Conservation (phyloP, 2,797 vertebrate species). For the Leptatherina wallacei region DNA sequence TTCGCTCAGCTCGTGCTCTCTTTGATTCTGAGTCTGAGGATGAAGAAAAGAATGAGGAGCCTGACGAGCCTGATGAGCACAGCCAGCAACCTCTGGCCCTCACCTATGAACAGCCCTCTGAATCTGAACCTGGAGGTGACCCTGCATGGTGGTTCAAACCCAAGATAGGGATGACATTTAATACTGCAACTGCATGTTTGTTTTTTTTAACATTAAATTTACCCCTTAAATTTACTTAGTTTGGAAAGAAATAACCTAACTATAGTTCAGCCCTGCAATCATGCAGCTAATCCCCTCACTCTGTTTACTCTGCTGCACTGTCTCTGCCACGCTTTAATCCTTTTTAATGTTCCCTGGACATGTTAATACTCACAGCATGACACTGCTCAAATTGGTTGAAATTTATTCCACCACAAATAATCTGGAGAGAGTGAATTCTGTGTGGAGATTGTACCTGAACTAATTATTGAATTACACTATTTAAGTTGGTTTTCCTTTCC, state of each 20-base stretch:
- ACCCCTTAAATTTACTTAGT: neutral
- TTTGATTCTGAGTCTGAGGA: slow-evolving; percentile 85
- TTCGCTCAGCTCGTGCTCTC: slow-evolving; percentile 82
- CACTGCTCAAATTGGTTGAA: slow-evolving; percentile 19
- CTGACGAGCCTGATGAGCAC: slow-evolving; percentile 21
- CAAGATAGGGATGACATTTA: neutral
- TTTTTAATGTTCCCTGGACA: slow-evolving; percentile 34
- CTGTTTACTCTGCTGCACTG: slow-evolving; percentile 26
- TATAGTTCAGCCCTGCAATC: slow-evolving; percentile 11
- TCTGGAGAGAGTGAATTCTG: slow-evolving; percentile 7
- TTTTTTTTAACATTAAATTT: neutral
- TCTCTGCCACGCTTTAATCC: slow-evolving; percentile 60
- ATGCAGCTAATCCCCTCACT: slow-evolving; percentile 48
- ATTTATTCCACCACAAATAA: slow-evolving; percentile 26
- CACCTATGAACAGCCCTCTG: slow-evolving; percentile 80
- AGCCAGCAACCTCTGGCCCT: slow-evolving; percentile 75
- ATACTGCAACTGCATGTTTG: neutral
- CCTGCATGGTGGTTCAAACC: slow-evolving; percentile 74
- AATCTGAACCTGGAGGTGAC: slow-evolving; percentile 91
- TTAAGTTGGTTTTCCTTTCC: neutral
- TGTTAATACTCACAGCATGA: slow-evolving; percentile 41
- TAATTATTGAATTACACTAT: slow-evolving; percentile 1
- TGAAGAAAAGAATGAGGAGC: slow-evolving; percentile 80
- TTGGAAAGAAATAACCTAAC: slow-evolving; percentile 25
- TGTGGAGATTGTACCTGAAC: neutral